Base-by-base conservation (phyloP, 2,888 invertebrate genomes). In the Sinhomidia bicolor region DNA sequence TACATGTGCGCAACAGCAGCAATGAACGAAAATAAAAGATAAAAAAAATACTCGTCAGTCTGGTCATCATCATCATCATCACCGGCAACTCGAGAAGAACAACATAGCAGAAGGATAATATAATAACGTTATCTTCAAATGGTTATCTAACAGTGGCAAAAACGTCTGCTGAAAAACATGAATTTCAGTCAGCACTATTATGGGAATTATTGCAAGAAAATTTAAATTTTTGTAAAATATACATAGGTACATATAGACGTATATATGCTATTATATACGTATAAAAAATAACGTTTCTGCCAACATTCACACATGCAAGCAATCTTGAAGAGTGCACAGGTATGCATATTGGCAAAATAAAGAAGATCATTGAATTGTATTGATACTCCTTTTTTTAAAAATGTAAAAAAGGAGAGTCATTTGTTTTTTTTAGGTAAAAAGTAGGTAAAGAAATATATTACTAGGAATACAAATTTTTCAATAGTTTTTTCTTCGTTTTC, bases 21-120 rank as follows among this genome's bases (percentile, higher is more conserved):
- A 36, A 29, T 57, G n/a, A 14, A 29, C 32, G 54, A 57, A 57
- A 54, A 54, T 0, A 32, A 44, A 60, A 47, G 23, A 60, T n/a
- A n/a, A 36, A 82, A 79, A 74, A 81, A 82, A 81, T 87, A 82
- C 82, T 78, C 81, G 88, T 83, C 88, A 82, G 88, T 82, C 88
- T 76, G 78, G 82, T 82, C 88, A 83, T 88, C 87, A 88, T 26
- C 62, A 26, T 82, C 88, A 83, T 88, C 87, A 88, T 26, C 62
- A 26, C 51, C 44, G 32, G 14, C 51, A 29, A 1, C 71, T 14
- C 44, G 9, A n/a, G n/a, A 1, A 23, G 44, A 23, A 23, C 41
- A 29, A 62, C 26, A 62, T 29, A 29, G 23, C 6, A 62, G 12
- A 17, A 20, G 14, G 54, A n/a, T 12, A 5, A 10, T 54, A 3